Evolutionary conservation across 2,888 invertebrate genomes (phyloP), one percentile per base, ranked within the genome.

Genomic region (Neelides folsomi): DNA sequence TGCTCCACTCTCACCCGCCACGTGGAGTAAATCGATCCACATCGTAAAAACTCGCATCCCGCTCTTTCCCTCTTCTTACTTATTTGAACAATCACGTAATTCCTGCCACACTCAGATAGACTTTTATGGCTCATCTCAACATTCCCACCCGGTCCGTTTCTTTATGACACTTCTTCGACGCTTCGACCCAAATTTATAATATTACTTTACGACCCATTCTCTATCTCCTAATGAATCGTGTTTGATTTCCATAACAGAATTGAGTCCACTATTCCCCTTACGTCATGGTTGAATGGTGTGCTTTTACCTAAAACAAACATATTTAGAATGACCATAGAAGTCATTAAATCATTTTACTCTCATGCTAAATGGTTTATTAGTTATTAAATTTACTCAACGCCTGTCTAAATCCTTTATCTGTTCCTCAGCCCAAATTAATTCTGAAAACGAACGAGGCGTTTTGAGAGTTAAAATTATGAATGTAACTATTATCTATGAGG

Each of bases 1-100:
- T 47, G 53, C 46, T 51, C 48, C 50, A 41, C 44, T 36, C 45
- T 46, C 40, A 20, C 20, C 38, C 34, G 36, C 47, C 57, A 57
- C 57, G 57, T 57, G 57, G 55, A 53, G 51, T 13, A 27, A 27
- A 55, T 57, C 57, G 57, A 57, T 55, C 51, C 40, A 13, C 35
- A 13, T 9, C 10, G 18, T 10, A 35, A 36, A 13, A 46, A 10
- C 18, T 36, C 10, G 9, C n/a, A 1, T 20, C 19, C 8, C 44
- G 27, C 27, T 37, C 13, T 37, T 18, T 36, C 15, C 18, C 35
- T 3, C 34, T 13, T 7, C 36, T 18, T 36, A 8, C 18, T 34
- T 3, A 12, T 13, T 7, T 15, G 37, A 18, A 12, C 19, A 46
- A 16, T 36, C 36, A 37, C 37, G 12, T 13, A 37, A 35, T 27